Evolutionary conservation across 2,113 vertebrate species (phyloP).

Genomic region (Cygnus buccinator): DNA sequence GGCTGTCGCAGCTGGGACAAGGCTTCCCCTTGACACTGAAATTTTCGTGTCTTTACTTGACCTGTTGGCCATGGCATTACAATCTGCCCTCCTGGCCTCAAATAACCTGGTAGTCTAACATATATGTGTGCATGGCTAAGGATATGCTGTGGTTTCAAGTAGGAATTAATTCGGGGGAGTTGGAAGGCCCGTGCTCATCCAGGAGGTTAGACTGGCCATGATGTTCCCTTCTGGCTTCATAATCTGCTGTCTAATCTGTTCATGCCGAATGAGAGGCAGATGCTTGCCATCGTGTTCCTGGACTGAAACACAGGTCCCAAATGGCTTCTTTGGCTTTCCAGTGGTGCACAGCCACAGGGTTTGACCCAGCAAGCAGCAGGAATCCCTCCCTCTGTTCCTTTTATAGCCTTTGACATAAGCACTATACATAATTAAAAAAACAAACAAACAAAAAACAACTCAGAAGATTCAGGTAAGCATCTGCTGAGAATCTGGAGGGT

Average conservation of each 20-base stretch:
- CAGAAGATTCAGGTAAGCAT: background rate
- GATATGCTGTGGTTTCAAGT: background rate
- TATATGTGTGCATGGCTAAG: background rate
- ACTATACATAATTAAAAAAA: background rate
- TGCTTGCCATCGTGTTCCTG: background rate
- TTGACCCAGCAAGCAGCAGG: background rate
- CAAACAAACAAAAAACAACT: background rate
- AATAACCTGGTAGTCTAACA: background rate
- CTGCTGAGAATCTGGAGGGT: background rate
- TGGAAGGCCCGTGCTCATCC: background rate
- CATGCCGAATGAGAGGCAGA: background rate
- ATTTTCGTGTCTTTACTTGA: background rate
- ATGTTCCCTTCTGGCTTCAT: conserved; percentile 18
- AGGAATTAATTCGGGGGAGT: conserved; percentile 28
- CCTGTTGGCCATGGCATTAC: background rate
- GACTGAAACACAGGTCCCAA: background rate
- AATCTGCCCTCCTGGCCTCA: background rate
- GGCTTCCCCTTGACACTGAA: fast-evolving
- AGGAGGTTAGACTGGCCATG: background rate
- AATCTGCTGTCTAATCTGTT: conserved; percentile 25
- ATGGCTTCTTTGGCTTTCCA: background rate
- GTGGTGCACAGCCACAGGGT: background rate
- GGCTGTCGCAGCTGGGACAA: background rate
- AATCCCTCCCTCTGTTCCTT: background rate
- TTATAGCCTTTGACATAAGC: background rate